Evolutionary conservation across 37 sponge, comb jelly and placozoan genomes (phyloP).

Genomic region (Mnemiopsis leidyi): DNA sequence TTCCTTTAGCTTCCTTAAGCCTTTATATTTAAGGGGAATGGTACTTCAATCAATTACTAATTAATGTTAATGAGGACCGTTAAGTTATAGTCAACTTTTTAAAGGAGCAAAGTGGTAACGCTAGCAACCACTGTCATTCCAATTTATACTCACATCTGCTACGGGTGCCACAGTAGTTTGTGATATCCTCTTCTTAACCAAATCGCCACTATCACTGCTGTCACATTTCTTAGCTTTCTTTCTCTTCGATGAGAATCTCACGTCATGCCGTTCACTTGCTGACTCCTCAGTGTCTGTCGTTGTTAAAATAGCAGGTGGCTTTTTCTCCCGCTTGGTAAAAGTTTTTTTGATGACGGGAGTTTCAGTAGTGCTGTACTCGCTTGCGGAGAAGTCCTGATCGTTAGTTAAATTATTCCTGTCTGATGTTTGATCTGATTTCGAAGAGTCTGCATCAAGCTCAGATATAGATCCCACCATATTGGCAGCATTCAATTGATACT

Average conservation of each 20-base stretch:
- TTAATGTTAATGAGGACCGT: too few species aligned
- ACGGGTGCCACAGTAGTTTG: neutral
- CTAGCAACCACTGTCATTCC: too few species aligned
- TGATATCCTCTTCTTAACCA: neutral
- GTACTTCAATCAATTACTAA: too few species aligned
- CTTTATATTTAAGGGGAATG: too few species aligned
- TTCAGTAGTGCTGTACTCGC: conserved; percentile 56
- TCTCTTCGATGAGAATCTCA: neutral
- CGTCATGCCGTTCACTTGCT: neutral
- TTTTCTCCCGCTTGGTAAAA: neutral
- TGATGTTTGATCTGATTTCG: neutral
- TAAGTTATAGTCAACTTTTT: too few species aligned
- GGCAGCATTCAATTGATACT: neutral
- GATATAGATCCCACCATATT: neutral
- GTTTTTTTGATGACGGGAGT: neutral
- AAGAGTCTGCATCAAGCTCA: neutral
- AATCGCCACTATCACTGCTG: neutral
- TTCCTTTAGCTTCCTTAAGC: too few species aligned
- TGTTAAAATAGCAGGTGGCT: neutral
- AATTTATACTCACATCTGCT: neutral
- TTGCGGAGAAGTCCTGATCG: neutral
- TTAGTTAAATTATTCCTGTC: neutral
- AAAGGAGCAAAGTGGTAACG: too few species aligned
- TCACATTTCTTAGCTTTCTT: neutral
- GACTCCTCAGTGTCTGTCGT: conserved; percentile 16